A percentile compares a stretch with the other conserved stretches of the same genome.
These are phyloP conservation scores for Cephus rjabovi DNA, from an alignment of 2,888 invertebrate species.

Conservation along the genomic window DNA sequence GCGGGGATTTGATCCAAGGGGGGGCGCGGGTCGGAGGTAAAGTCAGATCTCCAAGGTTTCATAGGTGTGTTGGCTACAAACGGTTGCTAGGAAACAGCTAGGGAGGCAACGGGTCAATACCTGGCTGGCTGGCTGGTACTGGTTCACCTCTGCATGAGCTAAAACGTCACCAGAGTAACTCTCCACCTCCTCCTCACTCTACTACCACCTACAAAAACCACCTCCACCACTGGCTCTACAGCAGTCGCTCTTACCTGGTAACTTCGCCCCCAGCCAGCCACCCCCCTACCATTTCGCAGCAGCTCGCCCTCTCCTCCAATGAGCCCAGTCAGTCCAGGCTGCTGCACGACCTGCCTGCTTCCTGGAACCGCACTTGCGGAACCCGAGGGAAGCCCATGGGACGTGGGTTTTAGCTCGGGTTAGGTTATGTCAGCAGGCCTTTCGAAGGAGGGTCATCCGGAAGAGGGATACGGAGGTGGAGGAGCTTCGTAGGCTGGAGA, in stretches of 20 bases:
- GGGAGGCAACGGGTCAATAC: conserved; percentile 66
- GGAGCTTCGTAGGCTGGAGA: neutral
- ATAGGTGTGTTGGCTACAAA: conserved; percentile 65
- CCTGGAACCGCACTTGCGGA: conserved; percentile 51
- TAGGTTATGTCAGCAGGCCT: neutral
- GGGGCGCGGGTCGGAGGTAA: conserved; percentile 40
- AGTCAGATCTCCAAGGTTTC: conserved; percentile 67
- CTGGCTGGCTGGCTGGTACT: conserved; percentile 57
- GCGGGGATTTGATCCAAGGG: conserved; percentile 46
- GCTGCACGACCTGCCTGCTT: conserved; percentile 30
- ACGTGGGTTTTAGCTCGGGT: neutral
- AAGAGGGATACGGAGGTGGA: neutral
- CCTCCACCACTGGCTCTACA: conserved; percentile 20
- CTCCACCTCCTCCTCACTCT: conserved; percentile 34
- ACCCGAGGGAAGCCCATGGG: conserved; percentile 20
- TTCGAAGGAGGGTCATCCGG: neutral
- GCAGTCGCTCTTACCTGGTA: conserved; percentile 26
- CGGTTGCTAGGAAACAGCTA: conserved; percentile 62
- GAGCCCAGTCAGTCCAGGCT: conserved; percentile 33
- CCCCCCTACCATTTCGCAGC: conserved; percentile 38
- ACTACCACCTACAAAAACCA: conserved; percentile 36
- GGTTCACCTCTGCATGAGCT: conserved; percentile 41
- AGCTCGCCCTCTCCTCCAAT: conserved; percentile 53
- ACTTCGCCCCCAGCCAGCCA: conserved; percentile 19
- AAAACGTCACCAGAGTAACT: conserved; percentile 48